Conservation (phyloP, 2,888 invertebrate species). For the Lochmaea crataegi region DNA sequence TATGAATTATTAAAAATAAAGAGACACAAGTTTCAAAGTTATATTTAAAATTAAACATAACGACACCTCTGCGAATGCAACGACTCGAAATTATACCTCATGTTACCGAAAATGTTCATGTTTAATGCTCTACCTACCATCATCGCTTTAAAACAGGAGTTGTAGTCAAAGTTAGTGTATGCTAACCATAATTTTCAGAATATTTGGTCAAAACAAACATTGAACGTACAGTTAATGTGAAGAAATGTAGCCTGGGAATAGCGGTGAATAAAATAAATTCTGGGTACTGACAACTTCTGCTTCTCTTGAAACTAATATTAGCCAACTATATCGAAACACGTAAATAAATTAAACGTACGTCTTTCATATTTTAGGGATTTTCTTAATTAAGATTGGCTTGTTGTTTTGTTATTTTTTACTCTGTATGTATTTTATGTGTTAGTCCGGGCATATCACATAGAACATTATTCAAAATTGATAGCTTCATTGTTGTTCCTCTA, state of each 20-base stretch:
- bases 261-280: too few relatives aligned
- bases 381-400: too few relatives aligned
- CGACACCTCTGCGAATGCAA: too few relatives aligned
- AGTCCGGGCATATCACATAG: not conserved
- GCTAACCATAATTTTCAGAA: not conserved
- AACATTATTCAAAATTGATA: constrained; percentile 1
- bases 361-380: too few relatives aligned
- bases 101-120: not conserved
- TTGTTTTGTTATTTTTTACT: too few relatives aligned
- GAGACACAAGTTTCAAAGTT: not conserved
- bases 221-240: not conserved
- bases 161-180: not conserved
- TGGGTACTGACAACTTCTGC: too few relatives aligned
- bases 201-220: not conserved
- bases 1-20: too few relatives aligned
- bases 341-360: too few relatives aligned
- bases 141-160: constrained; percentile 4
- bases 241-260: not conserved
- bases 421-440: too few relatives aligned
- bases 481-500: not conserved
- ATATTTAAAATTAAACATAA: too few relatives aligned
- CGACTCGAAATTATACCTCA: not conserved
- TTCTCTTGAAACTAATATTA: too few relatives aligned
- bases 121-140: constrained; percentile 3
- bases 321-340: too few relatives aligned